Evolutionary conservation across 2,113 vertebrate species (phyloP).

Genomic region (Actinemys pallida): DNA sequence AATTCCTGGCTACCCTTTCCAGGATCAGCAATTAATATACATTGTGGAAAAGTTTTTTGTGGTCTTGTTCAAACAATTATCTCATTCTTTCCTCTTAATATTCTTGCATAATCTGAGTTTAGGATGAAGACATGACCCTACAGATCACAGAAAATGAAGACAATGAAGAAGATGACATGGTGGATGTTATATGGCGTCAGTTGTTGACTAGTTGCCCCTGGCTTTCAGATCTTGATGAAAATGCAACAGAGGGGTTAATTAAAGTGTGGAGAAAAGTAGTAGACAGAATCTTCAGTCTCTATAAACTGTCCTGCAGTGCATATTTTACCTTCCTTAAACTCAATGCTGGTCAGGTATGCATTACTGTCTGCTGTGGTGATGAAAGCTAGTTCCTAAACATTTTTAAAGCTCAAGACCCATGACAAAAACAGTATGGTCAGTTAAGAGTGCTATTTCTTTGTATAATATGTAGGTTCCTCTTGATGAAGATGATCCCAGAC

Average conservation of each 20-base stretch:
- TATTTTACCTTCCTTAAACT: slow-evolving; percentile 99
- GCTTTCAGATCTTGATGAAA: slow-evolving; percentile 92
- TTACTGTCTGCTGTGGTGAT: neutral
- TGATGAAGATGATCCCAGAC: slow-evolving; percentile 93
- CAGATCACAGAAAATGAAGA: slow-evolving; percentile 93
- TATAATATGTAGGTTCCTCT: slow-evolving; percentile 81
- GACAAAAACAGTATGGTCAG: neutral
- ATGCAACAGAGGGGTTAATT: slow-evolving; percentile 92
- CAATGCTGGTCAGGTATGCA: slow-evolving; percentile 92
- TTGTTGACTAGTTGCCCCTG: slow-evolving; percentile 92
- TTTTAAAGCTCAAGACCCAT: neutral
- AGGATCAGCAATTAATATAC: neutral
- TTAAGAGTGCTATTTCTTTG: slow-evolving; percentile 5
- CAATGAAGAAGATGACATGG: slow-evolving; percentile 95
- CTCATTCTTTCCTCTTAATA: neutral
- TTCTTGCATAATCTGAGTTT: slow-evolving; percentile 10
- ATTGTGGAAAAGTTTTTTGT: neutral
- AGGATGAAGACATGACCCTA: slow-evolving; percentile 98
- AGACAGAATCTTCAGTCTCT: slow-evolving; percentile 97
- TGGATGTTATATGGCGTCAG: slow-evolving; percentile 96
- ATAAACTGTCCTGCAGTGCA: slow-evolving; percentile 94
- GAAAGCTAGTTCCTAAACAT: neutral
- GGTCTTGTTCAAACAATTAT: neutral
- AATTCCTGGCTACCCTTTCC: neutral
- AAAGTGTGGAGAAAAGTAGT: slow-evolving; percentile 95